Conservation (phyloP, 2,113 vertebrate species). For the Sander vitreus region DNA sequence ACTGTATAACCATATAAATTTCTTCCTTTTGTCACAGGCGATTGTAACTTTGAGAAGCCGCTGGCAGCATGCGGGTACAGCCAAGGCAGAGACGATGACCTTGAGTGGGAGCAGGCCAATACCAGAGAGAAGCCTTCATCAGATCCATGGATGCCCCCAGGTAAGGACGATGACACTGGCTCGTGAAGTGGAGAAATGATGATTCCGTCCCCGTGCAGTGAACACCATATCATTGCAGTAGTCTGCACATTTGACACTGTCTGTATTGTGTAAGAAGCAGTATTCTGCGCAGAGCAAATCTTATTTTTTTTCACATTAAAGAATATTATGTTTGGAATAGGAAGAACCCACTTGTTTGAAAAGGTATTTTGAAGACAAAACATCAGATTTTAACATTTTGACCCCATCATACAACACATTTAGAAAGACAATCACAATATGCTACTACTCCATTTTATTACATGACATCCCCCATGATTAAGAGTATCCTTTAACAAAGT, state of each 20-base stretch:
- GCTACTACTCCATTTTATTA: neutral
- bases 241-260: constrained; percentile 24
- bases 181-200: constrained; percentile 13
- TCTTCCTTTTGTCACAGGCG: constrained; percentile 85
- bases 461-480: neutral
- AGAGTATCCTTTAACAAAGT: neutral
- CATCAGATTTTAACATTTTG: neutral
- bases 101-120: constrained; percentile 95
- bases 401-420: neutral
- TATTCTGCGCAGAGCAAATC: neutral
- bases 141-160: constrained; percentile 94
- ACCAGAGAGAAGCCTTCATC: constrained; percentile 85
- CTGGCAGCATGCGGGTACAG: constrained; percentile 92
- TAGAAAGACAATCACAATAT: neutral
- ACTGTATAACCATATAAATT: constrained; percentile 56
- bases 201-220: neutral
- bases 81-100: constrained; percentile 93
- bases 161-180: constrained; percentile 79
- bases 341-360: neutral
- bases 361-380: neutral
- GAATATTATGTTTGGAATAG: neutral
- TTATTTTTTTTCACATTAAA: neutral
- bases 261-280: neutral
- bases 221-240: constrained; percentile 10
- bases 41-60: constrained; percentile 94